Base-by-base conservation (phyloP, 2,797 vertebrate genomes). In the Apogon talboti region DNA sequence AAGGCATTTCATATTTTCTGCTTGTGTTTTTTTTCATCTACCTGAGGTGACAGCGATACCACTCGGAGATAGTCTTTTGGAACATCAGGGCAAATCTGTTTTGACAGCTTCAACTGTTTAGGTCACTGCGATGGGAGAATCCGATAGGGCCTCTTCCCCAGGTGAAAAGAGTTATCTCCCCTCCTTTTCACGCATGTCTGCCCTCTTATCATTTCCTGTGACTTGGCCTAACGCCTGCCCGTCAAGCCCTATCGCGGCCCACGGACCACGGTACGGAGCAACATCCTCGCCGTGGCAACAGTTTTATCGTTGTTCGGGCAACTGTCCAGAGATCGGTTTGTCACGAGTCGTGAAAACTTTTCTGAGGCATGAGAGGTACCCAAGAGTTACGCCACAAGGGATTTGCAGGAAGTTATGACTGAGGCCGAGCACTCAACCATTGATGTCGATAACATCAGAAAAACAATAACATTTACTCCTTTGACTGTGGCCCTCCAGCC, bases 151-250 rank as follows among this genome's bases (percentile, higher is more conserved):
- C 54, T 73, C 57, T 74, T 83, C 83, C 82, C 66, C 75, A 80
- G 88, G 91, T 88, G 85, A 90, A 75, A 78, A 82, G 49, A 44
- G 79, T 88, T 91, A 92, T 94, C 92, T 67, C 16, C 66, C 58
- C 74, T 76, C 15, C 79, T 84, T 84, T 92, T 92, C 90, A 93
- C 60, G 89, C 92, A 92, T 88, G 90, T 91, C 91, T 89, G 88
- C 78, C 52, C 14, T 15, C 83, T 92, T 93, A 92, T 92, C 91
- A 46, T 60, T 53, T 57, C 66, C 30, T 2, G 2, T 58, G 68
- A 66, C 76, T 71, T 55, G 71, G 79, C 67, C 82, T 66, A 61
- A 70, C 19, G 83, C 72, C 71, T 78, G 59, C 69, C 68, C 57
- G 58, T 84, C 82, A 80, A 57, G 61, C 70, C 54, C 54, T 13